A percentile compares a stretch with the other conserved stretches of the same genome.
Evolutionary conservation across 37 sponge, comb jelly and placozoan genomes (phyloP).

Genomic region (Crambe crambe): DNA sequence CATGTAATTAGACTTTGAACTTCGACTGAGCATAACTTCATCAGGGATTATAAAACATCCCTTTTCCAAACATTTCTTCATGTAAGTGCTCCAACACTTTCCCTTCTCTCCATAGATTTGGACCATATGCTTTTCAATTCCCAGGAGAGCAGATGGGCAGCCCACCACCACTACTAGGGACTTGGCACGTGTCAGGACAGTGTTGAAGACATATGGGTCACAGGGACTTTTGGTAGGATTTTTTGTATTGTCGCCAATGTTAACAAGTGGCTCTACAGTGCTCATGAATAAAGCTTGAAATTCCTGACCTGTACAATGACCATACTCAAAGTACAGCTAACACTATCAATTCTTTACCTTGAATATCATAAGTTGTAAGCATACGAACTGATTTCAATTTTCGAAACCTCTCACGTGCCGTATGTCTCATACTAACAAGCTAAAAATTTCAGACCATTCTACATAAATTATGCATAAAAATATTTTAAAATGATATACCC

Average conservation of each 20-base stretch:
- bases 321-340: background rate
- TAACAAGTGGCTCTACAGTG: conserved; percentile 55
- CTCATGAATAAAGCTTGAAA: conserved; percentile 65
- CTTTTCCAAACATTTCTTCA: conserved; percentile 35
- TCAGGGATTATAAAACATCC: conserved; percentile 14
- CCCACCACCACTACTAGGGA: conserved; percentile 69
- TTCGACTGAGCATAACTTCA: background rate
- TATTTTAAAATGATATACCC: background rate
- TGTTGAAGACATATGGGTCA: conserved; percentile 75
- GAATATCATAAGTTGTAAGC: conserved; percentile 38
- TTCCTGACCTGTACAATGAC: conserved; percentile 50
- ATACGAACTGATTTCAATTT: background rate
- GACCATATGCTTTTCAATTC: conserved; percentile 31
- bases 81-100: conserved; percentile 61
- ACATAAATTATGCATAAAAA: background rate
- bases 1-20: too few species aligned
- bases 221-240: conserved; percentile 79
- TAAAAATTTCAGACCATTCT: background rate
- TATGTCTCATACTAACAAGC: conserved; percentile 1
- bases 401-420: background rate
- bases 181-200: conserved; percentile 67
- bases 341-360: conserved; percentile 22
- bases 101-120: background rate
- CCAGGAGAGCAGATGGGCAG: conserved; percentile 47
- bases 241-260: conserved; percentile 13